Conservation (phyloP, 2,113 vertebrate genomes). For the Actenoides lindsayi region DNA sequence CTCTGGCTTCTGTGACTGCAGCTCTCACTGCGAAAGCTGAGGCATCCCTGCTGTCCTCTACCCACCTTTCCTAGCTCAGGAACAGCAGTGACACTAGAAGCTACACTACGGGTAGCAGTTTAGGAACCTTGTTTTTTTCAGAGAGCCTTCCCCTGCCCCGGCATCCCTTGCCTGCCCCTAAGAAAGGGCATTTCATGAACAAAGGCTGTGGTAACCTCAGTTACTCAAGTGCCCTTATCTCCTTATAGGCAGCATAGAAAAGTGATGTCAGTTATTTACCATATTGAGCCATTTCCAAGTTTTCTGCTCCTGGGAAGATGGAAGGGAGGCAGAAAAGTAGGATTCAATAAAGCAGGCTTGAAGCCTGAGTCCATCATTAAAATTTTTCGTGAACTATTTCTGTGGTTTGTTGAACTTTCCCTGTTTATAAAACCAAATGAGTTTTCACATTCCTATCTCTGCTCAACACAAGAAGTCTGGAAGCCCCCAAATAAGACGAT, state of each 20-base stretch:
- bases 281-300: background rate
- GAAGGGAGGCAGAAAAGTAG: background rate
- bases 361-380: background rate
- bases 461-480: background rate
- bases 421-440: constrained; percentile 39
- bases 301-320: background rate
- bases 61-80: background rate
- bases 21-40: background rate
- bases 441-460: background rate
- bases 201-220: background rate
- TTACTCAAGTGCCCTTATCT: background rate
- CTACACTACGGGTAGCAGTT: rapidly evolving
- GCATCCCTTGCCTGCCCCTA: background rate
- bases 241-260: background rate
- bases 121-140: background rate
- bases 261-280: background rate
- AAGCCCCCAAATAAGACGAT: constrained; percentile 9
- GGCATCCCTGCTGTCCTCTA: background rate
- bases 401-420: background rate
- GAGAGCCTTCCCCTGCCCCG: background rate
- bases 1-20: background rate
- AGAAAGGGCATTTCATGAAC: background rate
- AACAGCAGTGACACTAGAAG: background rate
- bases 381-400: background rate
- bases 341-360: background rate